A percentile compares a stretch with the other conserved stretches of the same genome.
Evolutionary conservation across 2,797 vertebrate genomes (phyloP).

Genomic region (Cynopterus sphinx): DNA sequence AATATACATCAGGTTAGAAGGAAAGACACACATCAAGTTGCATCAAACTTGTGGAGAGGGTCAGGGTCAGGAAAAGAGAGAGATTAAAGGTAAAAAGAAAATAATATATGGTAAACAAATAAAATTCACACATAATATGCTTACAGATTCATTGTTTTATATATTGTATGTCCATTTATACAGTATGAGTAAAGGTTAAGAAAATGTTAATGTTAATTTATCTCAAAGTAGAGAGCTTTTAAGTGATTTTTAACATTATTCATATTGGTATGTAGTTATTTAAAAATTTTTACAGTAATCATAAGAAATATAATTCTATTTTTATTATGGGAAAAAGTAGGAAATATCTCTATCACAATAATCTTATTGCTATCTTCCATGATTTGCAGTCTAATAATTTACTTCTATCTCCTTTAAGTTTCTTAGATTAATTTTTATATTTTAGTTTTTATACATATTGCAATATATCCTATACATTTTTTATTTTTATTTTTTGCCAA

Average conservation of each 20-base stretch:
- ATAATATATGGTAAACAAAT: background rate
- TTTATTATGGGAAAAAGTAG: background rate
- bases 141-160: background rate
- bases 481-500: background rate
- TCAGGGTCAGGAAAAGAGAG: background rate
- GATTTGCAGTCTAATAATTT: background rate
- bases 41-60: background rate
- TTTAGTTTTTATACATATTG: background rate
- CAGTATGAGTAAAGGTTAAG: background rate
- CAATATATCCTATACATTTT: too few species aligned
- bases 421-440: background rate
- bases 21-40: background rate
- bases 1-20: background rate
- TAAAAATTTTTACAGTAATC: background rate
- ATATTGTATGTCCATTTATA: background rate
- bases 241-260: background rate
- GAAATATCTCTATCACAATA: background rate
- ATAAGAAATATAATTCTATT: background rate
- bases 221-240: background rate
- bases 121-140: background rate
- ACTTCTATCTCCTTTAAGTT: background rate
- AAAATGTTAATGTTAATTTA: background rate
- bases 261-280: background rate
- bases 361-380: background rate
- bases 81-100: background rate